Conservation (phyloP, 2,888 invertebrate genomes). For the Apodemia duryi region DNA sequence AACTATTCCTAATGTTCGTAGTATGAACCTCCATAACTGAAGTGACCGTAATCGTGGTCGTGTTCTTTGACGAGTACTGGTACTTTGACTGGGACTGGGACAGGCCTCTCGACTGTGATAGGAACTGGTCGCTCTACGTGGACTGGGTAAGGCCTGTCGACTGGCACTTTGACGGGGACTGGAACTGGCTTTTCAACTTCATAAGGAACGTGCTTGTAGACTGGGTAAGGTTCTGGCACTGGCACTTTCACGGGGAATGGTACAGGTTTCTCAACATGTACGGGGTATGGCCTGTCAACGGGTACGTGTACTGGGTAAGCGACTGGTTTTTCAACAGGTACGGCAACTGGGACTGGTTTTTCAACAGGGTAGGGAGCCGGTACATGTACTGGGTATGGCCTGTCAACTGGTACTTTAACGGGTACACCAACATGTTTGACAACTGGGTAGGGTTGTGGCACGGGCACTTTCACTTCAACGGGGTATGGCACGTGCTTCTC, state of each 20-base stretch:
- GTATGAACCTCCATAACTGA: slow-evolving; percentile 45
- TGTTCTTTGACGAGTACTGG: slow-evolving; percentile 55
- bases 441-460: slow-evolving; percentile 87
- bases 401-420: slow-evolving; percentile 84
- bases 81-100: slow-evolving; percentile 78
- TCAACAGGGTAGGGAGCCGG: slow-evolving; percentile 81
- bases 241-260: slow-evolving; percentile 79
- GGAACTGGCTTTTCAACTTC: slow-evolving; percentile 80
- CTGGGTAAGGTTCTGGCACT: slow-evolving; percentile 80
- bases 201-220: slow-evolving; percentile 82
- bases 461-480: slow-evolving; percentile 86
- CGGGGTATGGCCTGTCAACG: slow-evolving; percentile 81
- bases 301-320: slow-evolving; percentile 82
- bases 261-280: slow-evolving; percentile 71
- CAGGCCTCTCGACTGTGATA: slow-evolving; percentile 75
- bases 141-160: slow-evolving; percentile 83
- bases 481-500: slow-evolving; percentile 86
- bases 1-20: slow-evolving; percentile 58
- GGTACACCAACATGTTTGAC: slow-evolving; percentile 81
- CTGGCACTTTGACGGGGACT: slow-evolving; percentile 83
- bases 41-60: slow-evolving; percentile 32
- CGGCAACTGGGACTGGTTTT: slow-evolving; percentile 80
- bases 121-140: slow-evolving; percentile 69
- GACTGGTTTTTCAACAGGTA: slow-evolving; percentile 82
- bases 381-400: slow-evolving; percentile 84